These are phyloP conservation scores for Anolis carolinensis DNA, from an alignment of 2,113 vertebrate genomes.

Conservation along the genomic window DNA sequence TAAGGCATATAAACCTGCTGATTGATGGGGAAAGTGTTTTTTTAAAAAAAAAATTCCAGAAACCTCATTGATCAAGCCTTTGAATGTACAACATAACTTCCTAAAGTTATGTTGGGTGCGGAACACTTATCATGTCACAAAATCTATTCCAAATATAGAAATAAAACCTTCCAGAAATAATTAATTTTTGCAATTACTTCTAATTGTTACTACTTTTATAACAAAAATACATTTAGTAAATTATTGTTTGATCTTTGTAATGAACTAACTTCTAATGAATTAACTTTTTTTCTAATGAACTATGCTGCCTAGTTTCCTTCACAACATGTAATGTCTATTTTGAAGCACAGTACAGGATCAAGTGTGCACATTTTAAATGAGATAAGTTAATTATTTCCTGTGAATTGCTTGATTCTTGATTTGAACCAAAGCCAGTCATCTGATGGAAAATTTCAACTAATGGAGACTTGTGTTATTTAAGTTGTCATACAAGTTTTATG, in stretches of 20 bases:
- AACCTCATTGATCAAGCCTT: not conserved
- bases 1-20: not conserved
- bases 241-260: not conserved
- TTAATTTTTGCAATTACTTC: no score
- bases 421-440: not conserved
- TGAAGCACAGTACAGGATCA: not conserved
- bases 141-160: not conserved
- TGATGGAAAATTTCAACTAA: not conserved
- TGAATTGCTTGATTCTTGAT: not conserved
- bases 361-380: rapidly evolving
- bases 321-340: not conserved
- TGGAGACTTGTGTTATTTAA: not conserved
- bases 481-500: not conserved
- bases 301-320: not conserved
- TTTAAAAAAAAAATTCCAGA: not conserved
- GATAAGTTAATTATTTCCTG: not conserved
- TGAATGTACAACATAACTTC: not conserved
- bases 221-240: no score
- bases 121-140: not conserved
- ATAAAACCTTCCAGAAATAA: not conserved
- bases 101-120: not conserved
- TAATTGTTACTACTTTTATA: no score
- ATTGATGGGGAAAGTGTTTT: not conserved
- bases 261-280: not conserved
- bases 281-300: not conserved